phyloP scores from a whole-genome alignment of 2,888 invertebrate species.

The Drosophila phalerata region DNA sequence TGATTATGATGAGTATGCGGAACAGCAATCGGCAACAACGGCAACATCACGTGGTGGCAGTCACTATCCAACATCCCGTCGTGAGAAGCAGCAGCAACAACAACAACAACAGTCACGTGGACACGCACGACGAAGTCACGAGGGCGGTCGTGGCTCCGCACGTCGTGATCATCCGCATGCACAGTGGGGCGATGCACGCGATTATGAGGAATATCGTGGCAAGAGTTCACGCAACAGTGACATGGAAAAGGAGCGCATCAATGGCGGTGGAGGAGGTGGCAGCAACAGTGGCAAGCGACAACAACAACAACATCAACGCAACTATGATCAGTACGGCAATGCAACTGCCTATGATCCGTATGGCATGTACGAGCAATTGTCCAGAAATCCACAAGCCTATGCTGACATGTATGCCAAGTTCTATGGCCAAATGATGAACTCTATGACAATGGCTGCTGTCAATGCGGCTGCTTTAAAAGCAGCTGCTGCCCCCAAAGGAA shows the following conservation, averaged over 20 bases:
- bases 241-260: conserved; percentile 76
- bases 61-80: conserved; percentile 57
- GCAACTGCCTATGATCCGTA: conserved; percentile 56
- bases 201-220: conserved; percentile 85
- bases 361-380: conserved; percentile 67
- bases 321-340: conserved; percentile 51
- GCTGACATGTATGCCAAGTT: conserved; percentile 71
- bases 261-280: conserved; percentile 21
- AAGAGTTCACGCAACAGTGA: conserved; percentile 84
- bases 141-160: conserved; percentile 50
- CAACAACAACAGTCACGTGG: conserved; percentile 71
- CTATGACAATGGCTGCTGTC: conserved; percentile 58
- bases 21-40: conserved; percentile 1
- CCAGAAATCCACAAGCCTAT: conserved; percentile 62
- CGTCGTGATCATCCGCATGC: conserved; percentile 50
- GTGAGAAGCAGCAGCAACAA: conserved; percentile 61
- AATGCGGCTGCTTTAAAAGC: conserved; percentile 39
- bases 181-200: conserved; percentile 70
- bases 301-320: conserved; percentile 44
- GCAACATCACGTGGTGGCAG: conserved; percentile 23
- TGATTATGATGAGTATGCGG: conserved; percentile 58
- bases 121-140: conserved; percentile 63
- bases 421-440: conserved; percentile 70
- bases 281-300: conserved; percentile 43
- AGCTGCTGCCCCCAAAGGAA: background rate